phyloP scores from a whole-genome alignment of 1,140 invertebrate species.

The Steinernema khuongi region DNA sequence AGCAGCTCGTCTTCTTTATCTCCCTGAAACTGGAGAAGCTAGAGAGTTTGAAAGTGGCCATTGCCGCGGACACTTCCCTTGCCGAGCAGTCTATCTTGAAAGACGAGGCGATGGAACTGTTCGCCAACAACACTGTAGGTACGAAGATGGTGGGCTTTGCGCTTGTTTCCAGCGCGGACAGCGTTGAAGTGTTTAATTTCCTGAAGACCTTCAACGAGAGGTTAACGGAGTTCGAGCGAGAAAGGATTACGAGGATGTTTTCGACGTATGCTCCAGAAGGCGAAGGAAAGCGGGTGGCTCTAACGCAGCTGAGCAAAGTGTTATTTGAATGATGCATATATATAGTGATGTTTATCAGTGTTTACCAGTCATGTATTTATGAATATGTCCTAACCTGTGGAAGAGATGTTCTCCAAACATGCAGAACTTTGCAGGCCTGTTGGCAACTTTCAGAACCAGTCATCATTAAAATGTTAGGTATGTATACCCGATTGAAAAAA shows the following conservation, averaged over 20 bases:
- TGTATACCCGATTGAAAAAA: too few relatives aligned
- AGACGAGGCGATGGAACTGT: background rate
- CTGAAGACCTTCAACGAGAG: background rate
- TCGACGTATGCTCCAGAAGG: background rate
- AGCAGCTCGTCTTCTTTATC: background rate
- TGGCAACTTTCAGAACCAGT: too few relatives aligned
- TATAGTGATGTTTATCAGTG: too few relatives aligned
- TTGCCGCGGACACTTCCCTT: background rate
- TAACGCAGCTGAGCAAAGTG: background rate
- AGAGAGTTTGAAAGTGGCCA: background rate
- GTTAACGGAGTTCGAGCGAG: background rate
- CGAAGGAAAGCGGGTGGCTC: background rate
- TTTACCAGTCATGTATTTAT: too few relatives aligned
- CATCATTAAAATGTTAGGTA: too few relatives aligned
- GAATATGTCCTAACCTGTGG: too few relatives aligned
- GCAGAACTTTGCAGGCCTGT: too few relatives aligned
- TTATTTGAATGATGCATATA: slow-evolving; percentile 2
- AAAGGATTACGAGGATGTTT: background rate
- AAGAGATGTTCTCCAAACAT: too few relatives aligned
- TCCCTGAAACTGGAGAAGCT: background rate
- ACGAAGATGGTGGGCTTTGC: background rate
- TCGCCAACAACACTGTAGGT: background rate
- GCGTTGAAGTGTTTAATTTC: background rate
- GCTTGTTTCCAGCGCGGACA: background rate
- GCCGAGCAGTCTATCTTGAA: background rate